These are phyloP conservation scores for Drosophila yooni DNA, from an alignment of 2,888 invertebrate species.

Conservation along the genomic window DNA sequence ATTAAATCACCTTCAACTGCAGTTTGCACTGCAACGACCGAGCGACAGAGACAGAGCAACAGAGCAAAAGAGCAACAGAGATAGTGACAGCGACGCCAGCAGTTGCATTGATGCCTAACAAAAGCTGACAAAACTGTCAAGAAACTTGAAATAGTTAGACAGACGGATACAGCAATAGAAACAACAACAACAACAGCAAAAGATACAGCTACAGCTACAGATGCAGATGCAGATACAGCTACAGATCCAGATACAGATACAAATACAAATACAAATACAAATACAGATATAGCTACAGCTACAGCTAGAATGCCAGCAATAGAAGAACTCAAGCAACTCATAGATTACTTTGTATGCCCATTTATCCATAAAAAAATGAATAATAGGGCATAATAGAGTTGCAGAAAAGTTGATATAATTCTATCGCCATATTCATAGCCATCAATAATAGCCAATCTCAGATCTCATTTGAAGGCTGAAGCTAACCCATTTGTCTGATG, in stretches of 20 bases:
- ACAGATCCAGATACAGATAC: background rate
- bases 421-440: background rate
- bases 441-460: background rate
- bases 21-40: constrained; percentile 76
- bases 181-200: background rate
- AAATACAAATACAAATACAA: too few relatives aligned
- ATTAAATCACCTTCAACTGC: constrained; percentile 83
- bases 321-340: constrained; percentile 10
- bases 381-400: background rate
- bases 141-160: constrained; percentile 32
- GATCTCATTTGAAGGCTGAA: background rate
- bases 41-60: constrained; percentile 33
- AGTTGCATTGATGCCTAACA: constrained; percentile 38
- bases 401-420: background rate
- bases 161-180: constrained; percentile 21
- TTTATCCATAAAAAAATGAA: background rate
- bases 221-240: background rate
- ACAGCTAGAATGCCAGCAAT: constrained; percentile 10
- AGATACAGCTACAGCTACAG: background rate
- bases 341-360: constrained; percentile 12
- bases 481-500: background rate
- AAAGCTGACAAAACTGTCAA: constrained; percentile 39
- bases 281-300: background rate
- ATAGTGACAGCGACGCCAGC: constrained; percentile 11
- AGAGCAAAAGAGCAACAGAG: constrained; percentile 8